Evolutionary conservation across 2,888 invertebrate genomes (phyloP), one percentile per base, ranked within the genome.

Genomic region (Drosophila prostipennis): DNA sequence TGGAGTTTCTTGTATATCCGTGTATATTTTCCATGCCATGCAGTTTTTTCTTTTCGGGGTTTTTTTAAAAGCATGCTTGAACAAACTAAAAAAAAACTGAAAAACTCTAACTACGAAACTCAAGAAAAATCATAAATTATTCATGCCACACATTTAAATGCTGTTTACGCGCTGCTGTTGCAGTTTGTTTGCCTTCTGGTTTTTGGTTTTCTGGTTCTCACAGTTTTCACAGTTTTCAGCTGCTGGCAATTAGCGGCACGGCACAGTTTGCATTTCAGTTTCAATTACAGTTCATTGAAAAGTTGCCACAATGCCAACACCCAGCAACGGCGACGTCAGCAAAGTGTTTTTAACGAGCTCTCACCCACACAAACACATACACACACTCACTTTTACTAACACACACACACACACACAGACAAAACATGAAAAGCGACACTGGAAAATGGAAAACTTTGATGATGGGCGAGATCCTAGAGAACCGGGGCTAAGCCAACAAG

Each of bases 261-360:
- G 57, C 74, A 57, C 72, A 80, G 85, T 78, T 73, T 78, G 67
- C 67, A 75, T 88, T 84, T 86, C 81, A 74, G 75, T 86, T 88
- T 84, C 84, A 87, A 84, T 84, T 89, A 87, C 85, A 85, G 78
- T 87, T 85, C 85, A 87, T 89, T 74, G 78, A 65, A 74, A 84
- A 78, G 73, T 87, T 87, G 76, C 76, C 75, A 84, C 84, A 86
- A 84, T 81, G 81, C 51, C 70, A 58, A 74, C 80, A 70, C 77
- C 74, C 74, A 59, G 64, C 69, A 55, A 43, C 65, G 49, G 58
- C 64, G 77, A 80, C 68, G 78, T 80, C 73, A 71, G 86, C 77
- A 82, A 87, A 82, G 82, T 82, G 88, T 80, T 82, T 86, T 87
- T 86, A 82, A 82, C 82, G 88, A 82, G 82, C 84, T 78, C 56